Evolutionary conservation across 2,113 vertebrate species (phyloP), one percentile per base, ranked within the genome.

Genomic region (Felis chaus): DNA sequence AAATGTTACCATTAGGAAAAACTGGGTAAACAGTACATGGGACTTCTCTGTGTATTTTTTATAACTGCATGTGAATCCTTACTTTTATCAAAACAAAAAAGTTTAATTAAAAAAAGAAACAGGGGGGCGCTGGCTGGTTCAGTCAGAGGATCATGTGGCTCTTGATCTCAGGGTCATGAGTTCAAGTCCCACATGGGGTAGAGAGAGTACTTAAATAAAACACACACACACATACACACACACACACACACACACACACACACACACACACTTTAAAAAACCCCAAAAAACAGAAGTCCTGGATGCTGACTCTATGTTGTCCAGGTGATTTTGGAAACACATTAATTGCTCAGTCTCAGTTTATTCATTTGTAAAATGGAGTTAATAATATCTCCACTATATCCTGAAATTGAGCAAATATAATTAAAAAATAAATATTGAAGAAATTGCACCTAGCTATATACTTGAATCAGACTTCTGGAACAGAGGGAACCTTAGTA

Each of bases 301-400:
- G 66, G 12, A 33, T 89, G 94, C 39, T 85, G 7, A 65, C 76
- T 27, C n/a, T 57, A 78, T 53, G 25, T 84, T 45, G 31, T 84
- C 25, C 21, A 89, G 48, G 41, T 83, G 39, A 82, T 71, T 90
- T 82, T n/a, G 85, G 61, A 85, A 81, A 89, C 41, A 68, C 25
- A 73, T 86, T 69, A 71, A 61, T 74, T 63, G 61, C 31, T 78
- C 41, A 76, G 25, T 15, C 31, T 81, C n/a, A 84, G 31, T 71
- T 94, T 71, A 86, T 21, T 93, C 25, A n/a, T 81, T 33, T 92
- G 18, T 85, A 89, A 89, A 89, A 81, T 78, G 61, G 39, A 90
- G n/a, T 39, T 68, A 84, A 73, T 76, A 53, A 68, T 12, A 73
- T 14, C 19, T 69, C 15, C 7, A 33, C n/a, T 73, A 1, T 50